Conservation (phyloP, 2,797 vertebrate genomes). For the Enteromius mattozi region DNA sequence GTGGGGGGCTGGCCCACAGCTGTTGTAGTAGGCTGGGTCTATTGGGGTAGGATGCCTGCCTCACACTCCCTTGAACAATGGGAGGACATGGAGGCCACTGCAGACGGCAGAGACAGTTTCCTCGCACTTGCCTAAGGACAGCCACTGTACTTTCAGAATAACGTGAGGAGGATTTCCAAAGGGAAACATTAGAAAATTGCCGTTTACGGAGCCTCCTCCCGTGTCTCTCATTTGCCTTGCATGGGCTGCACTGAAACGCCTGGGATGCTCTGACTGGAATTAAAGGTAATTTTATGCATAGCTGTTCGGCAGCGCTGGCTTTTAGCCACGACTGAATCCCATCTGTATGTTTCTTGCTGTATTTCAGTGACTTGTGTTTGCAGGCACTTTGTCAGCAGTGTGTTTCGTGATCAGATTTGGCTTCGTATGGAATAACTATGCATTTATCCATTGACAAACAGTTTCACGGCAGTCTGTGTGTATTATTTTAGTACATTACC, state of each 20-base stretch:
- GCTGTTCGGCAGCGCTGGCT: conserved; percentile 4
- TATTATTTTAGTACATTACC: not conserved
- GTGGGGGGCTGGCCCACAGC: conserved; percentile 80
- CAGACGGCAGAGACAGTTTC: conserved; percentile 66
- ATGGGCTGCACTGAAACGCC: conserved; percentile 55
- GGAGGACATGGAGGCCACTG: conserved; percentile 77
- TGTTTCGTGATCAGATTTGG: conserved; percentile 32
- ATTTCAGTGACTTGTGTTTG: conserved; percentile 24
- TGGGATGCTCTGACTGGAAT: conserved; percentile 70
- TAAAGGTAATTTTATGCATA: conserved; percentile 61
- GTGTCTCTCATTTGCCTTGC: conserved; percentile 61
- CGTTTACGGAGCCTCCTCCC: conserved; percentile 45
- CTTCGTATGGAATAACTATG: not conserved
- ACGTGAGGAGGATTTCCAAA: conserved; percentile 48
- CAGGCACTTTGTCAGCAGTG: conserved; percentile 21
- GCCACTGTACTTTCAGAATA: conserved; percentile 59
- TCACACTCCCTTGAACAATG: conserved; percentile 81
- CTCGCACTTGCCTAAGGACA: conserved; percentile 68
- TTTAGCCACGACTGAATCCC: conserved; percentile 58
- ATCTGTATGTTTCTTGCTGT: not conserved
- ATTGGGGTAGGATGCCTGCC: conserved; percentile 73
- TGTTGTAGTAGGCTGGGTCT: conserved; percentile 81
- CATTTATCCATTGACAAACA: not conserved
- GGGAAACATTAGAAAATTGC: conserved; percentile 27
- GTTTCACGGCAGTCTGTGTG: not conserved